Evolutionary conservation across 2,888 invertebrate genomes (phyloP).

Genomic region (Morpho achilles): DNA sequence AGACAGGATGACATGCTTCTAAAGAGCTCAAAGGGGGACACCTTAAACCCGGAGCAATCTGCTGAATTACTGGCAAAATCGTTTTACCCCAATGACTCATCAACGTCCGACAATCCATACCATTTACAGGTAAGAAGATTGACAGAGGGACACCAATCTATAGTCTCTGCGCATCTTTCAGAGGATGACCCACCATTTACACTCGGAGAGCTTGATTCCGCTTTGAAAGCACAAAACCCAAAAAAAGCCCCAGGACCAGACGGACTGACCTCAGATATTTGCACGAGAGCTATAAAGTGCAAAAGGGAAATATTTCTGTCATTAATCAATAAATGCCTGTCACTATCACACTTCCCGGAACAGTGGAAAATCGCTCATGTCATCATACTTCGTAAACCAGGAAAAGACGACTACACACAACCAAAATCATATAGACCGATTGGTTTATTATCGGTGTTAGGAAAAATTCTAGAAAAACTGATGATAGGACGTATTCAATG

Average conservation of each 20-base stretch:
- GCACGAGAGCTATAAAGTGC: conserved; percentile 14
- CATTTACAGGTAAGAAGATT: background rate
- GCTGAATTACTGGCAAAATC: conserved; percentile 19
- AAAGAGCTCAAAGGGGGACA: conserved; percentile 8
- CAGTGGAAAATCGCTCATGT: conserved; percentile 28
- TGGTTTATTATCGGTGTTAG: conserved; percentile 27
- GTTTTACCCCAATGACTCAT: conserved; percentile 26
- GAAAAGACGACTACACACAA: conserved; percentile 23
- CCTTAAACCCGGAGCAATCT: conserved; percentile 12
- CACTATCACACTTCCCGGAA: conserved; percentile 20
- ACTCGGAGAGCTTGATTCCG: conserved; percentile 12
- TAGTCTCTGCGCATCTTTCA: background rate
- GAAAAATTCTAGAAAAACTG: conserved; percentile 20
- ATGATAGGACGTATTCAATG: conserved; percentile 20
- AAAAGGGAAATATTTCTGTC: conserved; percentile 19
- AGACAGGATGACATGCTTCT: conserved; percentile 15
- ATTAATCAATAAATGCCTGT: conserved; percentile 27
- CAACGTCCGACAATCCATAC: conserved; percentile 4
- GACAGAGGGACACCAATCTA: background rate
- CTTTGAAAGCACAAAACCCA: conserved; percentile 14
- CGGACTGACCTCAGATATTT: conserved; percentile 32
- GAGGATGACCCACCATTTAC: conserved; percentile 19
- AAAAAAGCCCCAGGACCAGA: conserved; percentile 30
- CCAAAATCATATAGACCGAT: conserved; percentile 31
- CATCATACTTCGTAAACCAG: conserved; percentile 27